Evolutionary conservation across 2,888 invertebrate species (phyloP), one percentile per base, ranked within the genome.

Genomic region (Drosophila falleni): DNA sequence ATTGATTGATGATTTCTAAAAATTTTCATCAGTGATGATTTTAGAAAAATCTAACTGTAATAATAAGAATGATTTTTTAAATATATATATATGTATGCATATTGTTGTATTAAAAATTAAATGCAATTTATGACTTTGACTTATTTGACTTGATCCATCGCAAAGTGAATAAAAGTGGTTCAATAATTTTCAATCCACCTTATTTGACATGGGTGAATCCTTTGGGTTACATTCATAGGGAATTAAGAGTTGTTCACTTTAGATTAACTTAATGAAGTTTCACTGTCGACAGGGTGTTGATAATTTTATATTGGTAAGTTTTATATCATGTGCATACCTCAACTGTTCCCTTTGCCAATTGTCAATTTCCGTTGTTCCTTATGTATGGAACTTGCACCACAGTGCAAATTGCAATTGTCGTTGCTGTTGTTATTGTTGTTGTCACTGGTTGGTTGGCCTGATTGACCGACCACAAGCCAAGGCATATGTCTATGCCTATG

Each of bases 311-410:
- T 15, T 10, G 6, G 4, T 11, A 16, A n/a, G 55, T 49, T 16
- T 37, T 60, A 50, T 35, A 33, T 26, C 16, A 33, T 16, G 15
- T n/a, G 60, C 53, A 41, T 77, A 69, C 78, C 73, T 59, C 62
- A 55, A 31, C 42, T 31, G 33, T 44, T 46, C 33, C 35, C 26
- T 16, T 11, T n/a, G 15, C 44, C 61, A 71, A 71, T 67, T 66
- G 65, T 47, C 49, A 15, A 61, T 70, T 64, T 79, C 80, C 75
- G 80, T 53, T 74, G 61, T 11, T n/a, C 37, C 47, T 15, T 26
- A 1, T 16, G 19, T 19, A 8, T 33, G 35, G 9, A 49, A 23
- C 23, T 56, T 56, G 59, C 71, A 55, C 77, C 77, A 71, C 71
- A 71, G 71, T 74, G 77, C 63, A 16, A 53, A 72, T 42, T 56